Conservation (phyloP, 2,797 vertebrate species). For the Ctenochaetus hawaiiensis region DNA sequence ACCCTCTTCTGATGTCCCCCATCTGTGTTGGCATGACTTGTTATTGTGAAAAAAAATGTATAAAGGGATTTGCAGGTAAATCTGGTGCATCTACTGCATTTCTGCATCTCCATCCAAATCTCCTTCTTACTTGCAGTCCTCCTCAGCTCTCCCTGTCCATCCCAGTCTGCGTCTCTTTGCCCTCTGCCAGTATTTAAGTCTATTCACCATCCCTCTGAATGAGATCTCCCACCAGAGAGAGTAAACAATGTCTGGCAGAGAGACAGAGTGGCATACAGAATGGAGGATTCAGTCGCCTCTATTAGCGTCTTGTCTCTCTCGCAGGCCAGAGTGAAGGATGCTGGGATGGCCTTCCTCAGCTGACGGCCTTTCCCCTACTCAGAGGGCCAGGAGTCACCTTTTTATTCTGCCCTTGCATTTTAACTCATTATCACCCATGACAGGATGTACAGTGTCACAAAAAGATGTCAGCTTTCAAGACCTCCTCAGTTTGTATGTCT, state of each 20-base stretch:
- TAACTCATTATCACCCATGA: slow-evolving; percentile 2
- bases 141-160: not conserved
- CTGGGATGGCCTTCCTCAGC: slow-evolving; percentile 19
- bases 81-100: slow-evolving; percentile 10
- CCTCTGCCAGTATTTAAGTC: slow-evolving; percentile 72
- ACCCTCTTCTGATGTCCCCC: not conserved
- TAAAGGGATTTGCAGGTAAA: slow-evolving; percentile 27
- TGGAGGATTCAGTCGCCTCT: slow-evolving; percentile 63
- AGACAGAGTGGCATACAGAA: slow-evolving; percentile 71
- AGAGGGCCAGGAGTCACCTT: not conserved
- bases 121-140: not conserved
- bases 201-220: slow-evolving; percentile 77
- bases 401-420: slow-evolving; percentile 17
- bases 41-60: not conserved
- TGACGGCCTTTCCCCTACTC: slow-evolving; percentile 12
- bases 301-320: slow-evolving; percentile 73
- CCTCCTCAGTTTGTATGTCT: slow-evolving; percentile 20
- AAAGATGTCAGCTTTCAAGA: slow-evolving; percentile 37
- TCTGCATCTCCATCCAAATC: slow-evolving; percentile 22
- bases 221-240: slow-evolving; percentile 67
- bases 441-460: not conserved
- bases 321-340: slow-evolving; percentile 35
- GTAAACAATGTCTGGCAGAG: slow-evolving; percentile 78
- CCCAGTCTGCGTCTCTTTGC: slow-evolving; percentile 24
- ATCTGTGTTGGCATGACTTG: not conserved